These are phyloP conservation scores for Elachura formosa DNA, from an alignment of 2,113 vertebrate genomes.

Conservation along the genomic window DNA sequence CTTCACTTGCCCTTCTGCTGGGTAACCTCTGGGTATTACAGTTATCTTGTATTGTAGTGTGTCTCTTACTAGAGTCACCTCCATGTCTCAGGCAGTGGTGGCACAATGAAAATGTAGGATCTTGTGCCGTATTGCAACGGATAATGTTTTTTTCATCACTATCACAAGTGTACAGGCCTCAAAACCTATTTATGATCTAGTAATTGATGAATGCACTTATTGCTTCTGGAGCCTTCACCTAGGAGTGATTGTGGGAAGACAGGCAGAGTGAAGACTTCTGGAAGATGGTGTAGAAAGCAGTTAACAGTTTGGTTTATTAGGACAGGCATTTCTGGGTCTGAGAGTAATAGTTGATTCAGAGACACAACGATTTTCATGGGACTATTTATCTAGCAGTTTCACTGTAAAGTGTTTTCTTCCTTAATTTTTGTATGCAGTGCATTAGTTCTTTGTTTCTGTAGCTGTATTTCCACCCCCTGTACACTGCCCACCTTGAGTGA, in stretches of 20 bases:
- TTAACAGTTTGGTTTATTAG: neutral
- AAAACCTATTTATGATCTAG: neutral
- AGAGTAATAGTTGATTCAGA: neutral
- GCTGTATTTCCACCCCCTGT: neutral
- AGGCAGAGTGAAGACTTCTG: accelerated
- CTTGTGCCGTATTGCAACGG: neutral
- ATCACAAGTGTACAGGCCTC: accelerated
- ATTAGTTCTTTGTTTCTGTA: neutral
- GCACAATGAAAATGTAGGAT: neutral
- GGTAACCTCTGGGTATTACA: neutral
- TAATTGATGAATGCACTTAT: neutral
- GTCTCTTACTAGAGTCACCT: neutral
- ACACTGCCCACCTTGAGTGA: no score
- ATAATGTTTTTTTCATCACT: accelerated
- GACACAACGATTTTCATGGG: neutral
- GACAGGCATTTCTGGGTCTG: neutral
- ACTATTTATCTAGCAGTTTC: neutral
- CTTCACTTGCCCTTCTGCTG: neutral
- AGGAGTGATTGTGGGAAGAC: neutral
- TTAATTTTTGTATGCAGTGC: neutral
- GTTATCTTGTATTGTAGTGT: accelerated
- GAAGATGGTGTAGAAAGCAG: neutral
- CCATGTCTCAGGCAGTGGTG: accelerated
- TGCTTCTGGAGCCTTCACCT: neutral
- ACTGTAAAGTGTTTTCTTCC: neutral